Base-by-base conservation (phyloP, 2,797 vertebrate species). In the Acanthiza pusilla region DNA sequence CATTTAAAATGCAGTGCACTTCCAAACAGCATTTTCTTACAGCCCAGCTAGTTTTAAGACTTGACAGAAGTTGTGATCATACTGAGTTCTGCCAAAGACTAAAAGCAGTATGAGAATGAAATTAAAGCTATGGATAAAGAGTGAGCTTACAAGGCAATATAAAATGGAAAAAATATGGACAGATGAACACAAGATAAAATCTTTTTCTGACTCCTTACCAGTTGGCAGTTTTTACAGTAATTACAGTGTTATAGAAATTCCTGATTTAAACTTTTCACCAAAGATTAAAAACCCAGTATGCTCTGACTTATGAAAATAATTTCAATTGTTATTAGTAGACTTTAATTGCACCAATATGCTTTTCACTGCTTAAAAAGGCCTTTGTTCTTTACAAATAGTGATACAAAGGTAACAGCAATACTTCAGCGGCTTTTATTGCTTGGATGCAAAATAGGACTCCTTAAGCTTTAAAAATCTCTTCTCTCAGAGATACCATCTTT, bases 381-480 rank as follows among this genome's bases (percentile, higher is more conserved):
- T 97, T 96, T 95, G 93, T 96, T 97, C 96, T 95, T 90, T 74
- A 93, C 90, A 79, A 95, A 91, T 85, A 93, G 66, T 50, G 78
- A 96, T 89, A 89, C 65, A 91, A 95, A 94, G 89, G 96, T 89
- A 96, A 95, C 88, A 91, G 84, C 79, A 92, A 89, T 87, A 79
- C 93, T 92, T 93, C 65, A 95, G 83, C 10, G 67, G 95, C 54
- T 97, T 97, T 96, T 87, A 80, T 86, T 93, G 88, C 95, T 95
- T 96, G 85, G 93, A 94, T 95, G 92, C 93, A 93, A 93, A 96
- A 40, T 94, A 94, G 81, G 48, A 84, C 60, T 95, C 81, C 92
- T 89, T 97, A 95, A 97, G 94, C 96, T 97, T 96, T 89, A 89
- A 95, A 96, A 95, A 94, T 94, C 97, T 97, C 94, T 91, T 94